A percentile compares a stretch with the other conserved stretches of the same genome.
These are phyloP conservation scores for Mola mola DNA, from an alignment of 2,113 vertebrate species.

Conservation along the genomic window DNA sequence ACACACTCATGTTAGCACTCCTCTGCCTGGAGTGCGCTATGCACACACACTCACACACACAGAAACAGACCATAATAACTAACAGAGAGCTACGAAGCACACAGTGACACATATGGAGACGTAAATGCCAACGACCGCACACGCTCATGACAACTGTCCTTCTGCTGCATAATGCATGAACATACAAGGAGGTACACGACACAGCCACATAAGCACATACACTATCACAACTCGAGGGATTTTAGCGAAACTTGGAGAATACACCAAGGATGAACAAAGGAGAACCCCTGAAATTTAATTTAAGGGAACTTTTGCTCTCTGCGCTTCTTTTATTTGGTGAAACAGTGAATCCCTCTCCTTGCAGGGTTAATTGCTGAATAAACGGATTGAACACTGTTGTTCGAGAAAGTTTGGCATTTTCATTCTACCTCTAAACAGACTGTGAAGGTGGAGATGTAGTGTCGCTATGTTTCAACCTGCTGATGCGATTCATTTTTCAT, in stretches of 20 bases:
- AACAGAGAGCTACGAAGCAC: constrained; percentile 12
- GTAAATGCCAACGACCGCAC: constrained; percentile 1
- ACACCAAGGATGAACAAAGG: too few species aligned
- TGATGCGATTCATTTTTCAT: too few species aligned
- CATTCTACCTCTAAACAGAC: constrained; percentile 16
- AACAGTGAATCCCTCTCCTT: constrained; percentile 1
- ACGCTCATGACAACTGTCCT: constrained; percentile 11
- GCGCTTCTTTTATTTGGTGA: constrained; percentile 24
- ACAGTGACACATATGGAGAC: constrained; percentile 13
- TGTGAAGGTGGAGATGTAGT: too few species aligned
- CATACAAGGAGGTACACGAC: background rate
- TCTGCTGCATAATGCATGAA: constrained; percentile 32
- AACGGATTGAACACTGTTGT: constrained; percentile 23
- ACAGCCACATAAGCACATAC: background rate
- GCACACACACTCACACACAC: constrained; percentile 4
- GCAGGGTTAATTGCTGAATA: constrained; percentile 51
- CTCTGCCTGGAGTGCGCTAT: constrained; percentile 36
- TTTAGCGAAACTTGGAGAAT: too few species aligned
- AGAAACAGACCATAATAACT: constrained; percentile 16
- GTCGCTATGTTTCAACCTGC: too few species aligned
- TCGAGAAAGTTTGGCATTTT: constrained; percentile 19
- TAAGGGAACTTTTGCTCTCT: constrained; percentile 7
- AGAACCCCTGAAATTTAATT: too few species aligned
- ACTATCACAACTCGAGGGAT: background rate
- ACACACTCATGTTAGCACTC: constrained; percentile 55